phyloP scores from a whole-genome alignment of 2,888 invertebrate species.

The Scaptomyza flava region DNA sequence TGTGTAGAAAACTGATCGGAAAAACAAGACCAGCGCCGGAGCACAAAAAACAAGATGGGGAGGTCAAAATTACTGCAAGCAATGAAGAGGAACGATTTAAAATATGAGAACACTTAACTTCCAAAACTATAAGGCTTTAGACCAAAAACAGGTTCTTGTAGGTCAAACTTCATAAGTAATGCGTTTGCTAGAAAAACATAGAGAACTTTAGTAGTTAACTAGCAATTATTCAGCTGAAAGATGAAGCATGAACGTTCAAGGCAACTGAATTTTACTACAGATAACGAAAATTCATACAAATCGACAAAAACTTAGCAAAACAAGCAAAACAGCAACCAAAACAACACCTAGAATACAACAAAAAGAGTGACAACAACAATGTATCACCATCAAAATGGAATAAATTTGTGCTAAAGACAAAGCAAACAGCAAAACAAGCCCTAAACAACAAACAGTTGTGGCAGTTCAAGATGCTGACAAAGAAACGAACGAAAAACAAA shows the following conservation, averaged over 20 bases:
- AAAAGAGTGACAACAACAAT: constrained; percentile 48
- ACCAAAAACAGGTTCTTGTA: too few species aligned
- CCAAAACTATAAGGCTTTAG: not conserved
- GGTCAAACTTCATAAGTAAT: too few species aligned
- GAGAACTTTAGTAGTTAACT: too few species aligned
- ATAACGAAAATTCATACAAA: constrained; percentile 36
- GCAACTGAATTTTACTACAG: constrained; percentile 41
- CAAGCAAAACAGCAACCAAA: constrained; percentile 18
- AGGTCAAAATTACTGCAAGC: constrained; percentile 4
- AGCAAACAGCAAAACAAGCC: constrained; percentile 53
- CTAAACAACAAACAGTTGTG: constrained; percentile 51
- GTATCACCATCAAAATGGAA: constrained; percentile 58
- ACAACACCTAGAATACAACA: constrained; percentile 10
- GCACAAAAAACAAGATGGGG: constrained; percentile 29
- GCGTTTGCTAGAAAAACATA: too few species aligned
- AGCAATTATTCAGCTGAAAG: not conserved
- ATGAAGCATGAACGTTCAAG: constrained; percentile 10
- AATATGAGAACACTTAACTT: not conserved
- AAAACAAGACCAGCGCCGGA: constrained; percentile 25
- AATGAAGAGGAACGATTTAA: constrained; percentile 5
- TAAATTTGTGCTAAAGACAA: constrained; percentile 28
- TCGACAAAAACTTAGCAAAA: constrained; percentile 32
- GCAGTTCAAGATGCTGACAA: constrained; percentile 41
- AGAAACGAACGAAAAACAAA: constrained; percentile 4
- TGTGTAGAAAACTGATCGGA: constrained; percentile 24